Conservation (phyloP, 2,797 vertebrate genomes). For the Otus scops region DNA sequence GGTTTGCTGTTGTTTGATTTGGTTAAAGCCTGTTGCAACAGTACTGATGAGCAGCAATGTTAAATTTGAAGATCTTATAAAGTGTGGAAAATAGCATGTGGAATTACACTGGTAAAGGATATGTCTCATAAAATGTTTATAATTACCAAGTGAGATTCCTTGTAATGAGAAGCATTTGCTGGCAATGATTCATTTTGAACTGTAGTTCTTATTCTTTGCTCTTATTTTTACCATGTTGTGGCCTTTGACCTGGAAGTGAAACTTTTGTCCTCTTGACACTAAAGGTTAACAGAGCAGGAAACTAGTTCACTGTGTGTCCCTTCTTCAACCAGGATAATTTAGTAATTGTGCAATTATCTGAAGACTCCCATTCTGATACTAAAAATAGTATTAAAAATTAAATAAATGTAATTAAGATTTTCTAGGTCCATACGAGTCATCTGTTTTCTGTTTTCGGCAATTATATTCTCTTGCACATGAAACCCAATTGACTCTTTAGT, state of each 20-base stretch:
- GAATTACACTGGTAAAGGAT: background rate
- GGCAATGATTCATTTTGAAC: constrained; percentile 68
- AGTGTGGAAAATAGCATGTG: background rate
- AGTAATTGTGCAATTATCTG: constrained; percentile 92
- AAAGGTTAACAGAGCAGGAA: constrained; percentile 95
- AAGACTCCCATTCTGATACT: constrained; percentile 77
- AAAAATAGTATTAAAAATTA: constrained; percentile 89
- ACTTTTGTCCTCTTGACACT: constrained; percentile 79
- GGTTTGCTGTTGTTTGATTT: background rate
- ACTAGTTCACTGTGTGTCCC: constrained; percentile 79
- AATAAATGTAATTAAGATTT: constrained; percentile 60
- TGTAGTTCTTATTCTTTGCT: constrained; percentile 79
- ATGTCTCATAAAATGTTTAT: background rate
- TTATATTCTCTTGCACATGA: constrained; percentile 6
- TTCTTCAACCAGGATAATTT: constrained; percentile 85
- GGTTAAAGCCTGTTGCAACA: background rate
- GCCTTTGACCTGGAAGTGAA: constrained; percentile 93
- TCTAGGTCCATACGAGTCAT: constrained; percentile 71
- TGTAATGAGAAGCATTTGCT: constrained; percentile 77
- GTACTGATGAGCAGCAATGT: background rate
- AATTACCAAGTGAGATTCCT: constrained; percentile 48
- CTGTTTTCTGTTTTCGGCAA: constrained; percentile 81
- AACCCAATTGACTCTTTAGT: background rate
- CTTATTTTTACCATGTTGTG: constrained; percentile 85
- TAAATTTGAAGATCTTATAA: background rate